phyloP scores from a whole-genome alignment of 2,888 invertebrate genomes.

The Synanthedon formicaeformis region DNA sequence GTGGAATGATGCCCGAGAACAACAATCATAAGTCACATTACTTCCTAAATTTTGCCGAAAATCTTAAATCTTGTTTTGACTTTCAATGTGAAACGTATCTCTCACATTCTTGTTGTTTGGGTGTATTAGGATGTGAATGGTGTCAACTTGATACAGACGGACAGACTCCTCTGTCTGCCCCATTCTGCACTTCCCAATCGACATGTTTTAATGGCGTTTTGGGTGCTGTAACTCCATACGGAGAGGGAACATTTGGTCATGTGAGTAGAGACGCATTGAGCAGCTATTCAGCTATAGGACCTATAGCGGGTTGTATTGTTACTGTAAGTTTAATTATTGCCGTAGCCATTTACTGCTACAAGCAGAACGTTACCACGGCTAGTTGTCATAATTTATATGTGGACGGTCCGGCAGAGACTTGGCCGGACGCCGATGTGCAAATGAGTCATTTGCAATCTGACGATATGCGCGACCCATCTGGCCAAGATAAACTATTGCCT shows the following conservation, averaged over 20 bases:
- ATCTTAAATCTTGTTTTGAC: slow-evolving; percentile 75
- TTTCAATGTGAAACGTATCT: slow-evolving; percentile 76
- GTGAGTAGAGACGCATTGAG: slow-evolving; percentile 56
- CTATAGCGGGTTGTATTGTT: slow-evolving; percentile 87
- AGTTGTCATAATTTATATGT: slow-evolving; percentile 64
- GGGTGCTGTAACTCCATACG: slow-evolving; percentile 85
- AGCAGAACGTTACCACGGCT: slow-evolving; percentile 72
- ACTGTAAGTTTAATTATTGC: slow-evolving; percentile 85
- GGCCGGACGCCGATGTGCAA: slow-evolving; percentile 72
- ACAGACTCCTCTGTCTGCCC: slow-evolving; percentile 72
- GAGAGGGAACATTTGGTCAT: slow-evolving; percentile 74
- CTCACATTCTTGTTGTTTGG: slow-evolving; percentile 75
- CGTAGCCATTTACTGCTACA: slow-evolving; percentile 86
- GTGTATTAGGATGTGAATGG: slow-evolving; percentile 91
- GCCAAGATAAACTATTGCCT: slow-evolving; percentile 75
- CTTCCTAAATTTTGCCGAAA: slow-evolving; percentile 62
- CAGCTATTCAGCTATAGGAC: slow-evolving; percentile 83
- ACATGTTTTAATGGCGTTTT: slow-evolving; percentile 89
- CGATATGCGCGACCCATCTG: slow-evolving; percentile 73
- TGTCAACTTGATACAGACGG: slow-evolving; percentile 85
- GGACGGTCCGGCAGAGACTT: slow-evolving; percentile 62
- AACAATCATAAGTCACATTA: slow-evolving; percentile 63
- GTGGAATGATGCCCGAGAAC: slow-evolving; percentile 57
- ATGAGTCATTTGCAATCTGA: slow-evolving; percentile 81
- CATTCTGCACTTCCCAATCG: slow-evolving; percentile 85